phyloP scores from a whole-genome alignment of 2,113 vertebrate species.

The Amazona vittata region DNA sequence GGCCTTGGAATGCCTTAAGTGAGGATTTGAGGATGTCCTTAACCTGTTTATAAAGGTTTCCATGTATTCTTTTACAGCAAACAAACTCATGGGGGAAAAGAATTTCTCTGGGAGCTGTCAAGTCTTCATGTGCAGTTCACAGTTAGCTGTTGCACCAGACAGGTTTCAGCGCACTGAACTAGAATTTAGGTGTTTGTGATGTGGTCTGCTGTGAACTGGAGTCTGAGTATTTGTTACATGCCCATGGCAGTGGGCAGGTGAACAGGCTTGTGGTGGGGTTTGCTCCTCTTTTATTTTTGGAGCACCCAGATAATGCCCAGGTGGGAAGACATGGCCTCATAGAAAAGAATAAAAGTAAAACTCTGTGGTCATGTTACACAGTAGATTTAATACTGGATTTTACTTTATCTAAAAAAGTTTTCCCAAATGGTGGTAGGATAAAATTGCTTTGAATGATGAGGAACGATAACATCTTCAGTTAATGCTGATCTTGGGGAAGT shows the following conservation, averaged over 20 bases:
- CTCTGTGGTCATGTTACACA: neutral
- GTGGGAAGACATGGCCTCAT: neutral
- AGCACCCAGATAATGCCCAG: neutral
- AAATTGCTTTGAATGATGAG: neutral
- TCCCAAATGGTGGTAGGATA: neutral
- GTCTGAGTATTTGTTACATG: neutral
- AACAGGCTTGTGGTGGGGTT: neutral
- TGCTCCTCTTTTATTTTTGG: neutral
- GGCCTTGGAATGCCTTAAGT: neutral
- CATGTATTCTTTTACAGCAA: accelerated
- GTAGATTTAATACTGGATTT: neutral
- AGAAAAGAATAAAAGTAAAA: neutral
- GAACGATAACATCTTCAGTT: neutral
- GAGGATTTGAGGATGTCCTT: neutral
- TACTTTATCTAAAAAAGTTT: neutral
- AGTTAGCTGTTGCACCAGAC: neutral
- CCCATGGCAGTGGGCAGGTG: neutral
- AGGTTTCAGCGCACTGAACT: neutral
- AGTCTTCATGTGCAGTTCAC: neutral
- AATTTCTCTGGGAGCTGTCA: neutral
- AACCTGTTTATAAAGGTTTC: neutral
- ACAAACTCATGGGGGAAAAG: neutral
- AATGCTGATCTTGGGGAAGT: neutral
- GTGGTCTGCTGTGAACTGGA: neutral
- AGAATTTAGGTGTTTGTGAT: neutral